Evolutionary conservation across 2,113 vertebrate species (phyloP).

Genomic region (Heloderma charlesbogerti): DNA sequence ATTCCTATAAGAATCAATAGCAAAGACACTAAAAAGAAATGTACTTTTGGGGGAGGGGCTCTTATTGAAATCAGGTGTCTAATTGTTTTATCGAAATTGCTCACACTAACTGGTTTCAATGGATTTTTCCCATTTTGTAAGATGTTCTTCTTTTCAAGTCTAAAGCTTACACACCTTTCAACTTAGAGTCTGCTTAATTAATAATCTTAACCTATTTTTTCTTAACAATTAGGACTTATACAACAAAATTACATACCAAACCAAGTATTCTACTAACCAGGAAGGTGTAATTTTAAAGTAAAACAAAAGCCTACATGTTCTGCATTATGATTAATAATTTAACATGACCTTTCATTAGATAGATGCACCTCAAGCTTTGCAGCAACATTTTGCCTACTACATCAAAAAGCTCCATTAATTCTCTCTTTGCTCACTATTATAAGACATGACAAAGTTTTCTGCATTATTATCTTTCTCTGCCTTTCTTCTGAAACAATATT

Average conservation of each 20-base stretch:
- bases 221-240: neutral
- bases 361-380: neutral
- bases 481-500: neutral
- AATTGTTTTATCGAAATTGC: neutral
- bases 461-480: neutral
- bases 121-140: neutral
- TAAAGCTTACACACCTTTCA: neutral
- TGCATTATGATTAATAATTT: neutral
- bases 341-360: neutral
- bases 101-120: neutral
- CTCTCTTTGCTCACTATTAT: neutral
- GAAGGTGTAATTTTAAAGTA: neutral
- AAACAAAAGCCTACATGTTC: neutral
- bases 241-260: neutral
- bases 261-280: neutral
- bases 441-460: neutral
- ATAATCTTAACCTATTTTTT: neutral
- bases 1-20: neutral
- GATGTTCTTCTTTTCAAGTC: neutral
- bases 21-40: neutral
- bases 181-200: neutral
- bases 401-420: neutral
- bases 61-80: neutral
- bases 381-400: neutral
- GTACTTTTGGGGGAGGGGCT: neutral